These are phyloP conservation scores for Barypeithes pellucidus DNA, from an alignment of 2,888 invertebrate genomes.

Conservation along the genomic window DNA sequence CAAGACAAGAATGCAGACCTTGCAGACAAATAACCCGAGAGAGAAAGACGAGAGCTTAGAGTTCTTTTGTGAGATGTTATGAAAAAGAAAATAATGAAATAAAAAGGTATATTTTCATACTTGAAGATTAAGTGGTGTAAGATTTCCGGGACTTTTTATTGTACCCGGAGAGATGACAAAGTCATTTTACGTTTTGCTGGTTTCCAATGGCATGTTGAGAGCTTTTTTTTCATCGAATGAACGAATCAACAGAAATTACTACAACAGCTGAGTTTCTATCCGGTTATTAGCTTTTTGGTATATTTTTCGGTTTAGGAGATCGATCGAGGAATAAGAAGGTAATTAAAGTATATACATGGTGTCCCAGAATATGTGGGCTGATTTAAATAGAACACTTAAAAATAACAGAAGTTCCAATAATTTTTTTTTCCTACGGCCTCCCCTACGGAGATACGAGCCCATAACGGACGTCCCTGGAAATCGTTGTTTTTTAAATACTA, in stretches of 20 bases:
- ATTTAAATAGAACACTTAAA: too few species aligned
- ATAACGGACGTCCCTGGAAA: too few species aligned
- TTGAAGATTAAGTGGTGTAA: constrained; percentile 40
- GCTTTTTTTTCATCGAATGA: not conserved
- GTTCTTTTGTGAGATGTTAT: constrained; percentile 40
- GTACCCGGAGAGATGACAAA: constrained; percentile 7
- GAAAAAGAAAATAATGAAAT: constrained; percentile 34
- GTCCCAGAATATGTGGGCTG: too few species aligned
- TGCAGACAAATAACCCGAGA: constrained; percentile 41
- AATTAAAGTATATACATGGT: too few species aligned
- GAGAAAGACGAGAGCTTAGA: constrained; percentile 24
- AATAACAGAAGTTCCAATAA: too few species aligned
- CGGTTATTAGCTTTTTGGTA: not conserved
- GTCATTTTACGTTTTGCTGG: constrained; percentile 24
- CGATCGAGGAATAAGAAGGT: too few species aligned
- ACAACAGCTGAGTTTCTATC: not conserved
- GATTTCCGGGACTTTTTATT: constrained; percentile 34
- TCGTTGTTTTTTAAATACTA: too few species aligned
- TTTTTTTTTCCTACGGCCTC: too few species aligned
- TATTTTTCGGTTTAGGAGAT: too few species aligned
- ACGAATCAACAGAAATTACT: not conserved
- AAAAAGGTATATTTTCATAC: constrained; percentile 46
- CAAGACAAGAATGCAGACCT: constrained; percentile 47
- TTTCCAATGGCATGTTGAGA: not conserved
- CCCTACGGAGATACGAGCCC: too few species aligned